These are phyloP conservation scores for Pionites leucogaster DNA, from an alignment of 2,113 vertebrate genomes.

Conservation along the genomic window DNA sequence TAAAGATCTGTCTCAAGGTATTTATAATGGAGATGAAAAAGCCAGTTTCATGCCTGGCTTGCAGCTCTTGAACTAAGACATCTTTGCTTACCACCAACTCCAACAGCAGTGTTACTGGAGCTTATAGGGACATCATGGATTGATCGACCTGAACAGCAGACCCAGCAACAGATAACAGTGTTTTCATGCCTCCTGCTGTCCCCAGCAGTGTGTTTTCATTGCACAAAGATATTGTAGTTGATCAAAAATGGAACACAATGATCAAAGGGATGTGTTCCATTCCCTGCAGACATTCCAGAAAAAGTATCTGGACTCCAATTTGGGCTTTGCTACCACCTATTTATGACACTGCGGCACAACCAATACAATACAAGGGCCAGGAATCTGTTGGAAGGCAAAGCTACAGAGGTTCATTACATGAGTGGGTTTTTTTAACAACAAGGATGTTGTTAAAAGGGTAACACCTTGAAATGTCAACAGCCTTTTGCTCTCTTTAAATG, in stretches of 20 bases:
- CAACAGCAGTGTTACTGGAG: not conserved
- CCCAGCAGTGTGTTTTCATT: not conserved
- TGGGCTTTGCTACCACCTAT: not conserved
- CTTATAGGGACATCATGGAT: not conserved
- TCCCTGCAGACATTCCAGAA: not conserved
- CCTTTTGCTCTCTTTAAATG: not conserved
- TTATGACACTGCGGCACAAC: not conserved
- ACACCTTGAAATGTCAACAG: not conserved
- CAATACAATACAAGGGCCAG: not conserved
- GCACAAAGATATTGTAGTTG: not conserved
- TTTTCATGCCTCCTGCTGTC: not conserved
- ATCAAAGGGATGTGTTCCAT: not conserved
- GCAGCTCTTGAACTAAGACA: not conserved
- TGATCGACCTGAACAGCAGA: not conserved
- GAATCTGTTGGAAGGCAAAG: not conserved
- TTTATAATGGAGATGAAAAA: not conserved
- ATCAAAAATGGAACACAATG: not conserved
- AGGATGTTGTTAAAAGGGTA: not conserved
- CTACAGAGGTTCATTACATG: not conserved
- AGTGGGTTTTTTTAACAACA: not conserved
- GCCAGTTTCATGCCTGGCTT: not conserved
- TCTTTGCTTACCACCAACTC: not conserved
- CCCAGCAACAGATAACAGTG: not conserved
- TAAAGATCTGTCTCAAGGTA: not conserved
- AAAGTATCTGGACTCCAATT: not conserved